Conservation (phyloP, 2,113 vertebrate genomes). For the Labrus mixtus region DNA sequence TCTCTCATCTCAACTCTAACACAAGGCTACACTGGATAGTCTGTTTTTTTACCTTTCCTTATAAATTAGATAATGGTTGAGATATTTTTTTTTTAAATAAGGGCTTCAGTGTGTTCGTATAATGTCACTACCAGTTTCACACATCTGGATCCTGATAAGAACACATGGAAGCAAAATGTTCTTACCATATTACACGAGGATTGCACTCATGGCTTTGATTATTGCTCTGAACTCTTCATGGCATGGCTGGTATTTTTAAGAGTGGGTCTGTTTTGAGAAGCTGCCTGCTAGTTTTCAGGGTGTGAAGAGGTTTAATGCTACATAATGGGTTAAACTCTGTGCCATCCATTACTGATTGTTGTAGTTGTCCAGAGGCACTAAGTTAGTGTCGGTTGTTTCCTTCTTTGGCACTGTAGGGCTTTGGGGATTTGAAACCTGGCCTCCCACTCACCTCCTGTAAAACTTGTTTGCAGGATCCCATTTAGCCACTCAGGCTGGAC, state of each 20-base stretch:
- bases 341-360: conserved; percentile 2
- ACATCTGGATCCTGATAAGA: conserved; percentile 72
- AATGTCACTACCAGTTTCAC: conserved; percentile 30
- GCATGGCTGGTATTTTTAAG: conserved; percentile 43
- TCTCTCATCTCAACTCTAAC: conserved; percentile 12
- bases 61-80: conserved; percentile 42
- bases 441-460: conserved; percentile 52
- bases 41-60: neutral
- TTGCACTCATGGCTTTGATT: conserved; percentile 55
- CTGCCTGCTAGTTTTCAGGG: conserved; percentile 10
- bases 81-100: conserved; percentile 30
- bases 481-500: conserved; percentile 41
- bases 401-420: conserved; percentile 39
- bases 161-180: conserved; percentile 61
- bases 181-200: conserved; percentile 58
- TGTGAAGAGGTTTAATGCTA: neutral
- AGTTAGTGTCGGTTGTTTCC: conserved; percentile 41
- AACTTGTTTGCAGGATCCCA: conserved; percentile 55
- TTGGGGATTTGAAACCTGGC: conserved; percentile 54
- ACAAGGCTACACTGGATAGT: conserved; percentile 47
- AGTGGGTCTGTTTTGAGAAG: conserved; percentile 29
- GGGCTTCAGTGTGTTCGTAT: conserved; percentile 34
- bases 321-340: conserved; percentile 25
- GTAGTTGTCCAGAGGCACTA: conserved; percentile 12
- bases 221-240: conserved; percentile 42